A percentile compares a stretch with the other conserved stretches of the same genome.
phyloP scores from a whole-genome alignment of 2,113 vertebrate genomes.

The Spheniscus mendiculus region DNA sequence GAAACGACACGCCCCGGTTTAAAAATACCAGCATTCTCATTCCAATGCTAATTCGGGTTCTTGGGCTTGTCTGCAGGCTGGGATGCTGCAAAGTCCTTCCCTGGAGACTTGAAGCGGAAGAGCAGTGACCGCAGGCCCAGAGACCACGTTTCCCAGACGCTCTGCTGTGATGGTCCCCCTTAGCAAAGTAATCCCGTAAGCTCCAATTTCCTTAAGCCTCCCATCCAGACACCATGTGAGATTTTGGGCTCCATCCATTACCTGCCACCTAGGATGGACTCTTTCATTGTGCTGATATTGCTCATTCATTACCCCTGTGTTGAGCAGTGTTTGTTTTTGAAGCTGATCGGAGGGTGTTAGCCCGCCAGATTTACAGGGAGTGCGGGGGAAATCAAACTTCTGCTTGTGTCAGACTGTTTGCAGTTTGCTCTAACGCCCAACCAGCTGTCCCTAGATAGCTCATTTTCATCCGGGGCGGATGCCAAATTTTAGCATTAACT shows the following conservation, averaged over 20 bases:
- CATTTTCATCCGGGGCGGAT: not conserved
- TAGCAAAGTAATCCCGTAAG: not conserved
- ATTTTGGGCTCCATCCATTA: not conserved
- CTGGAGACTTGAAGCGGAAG: not conserved
- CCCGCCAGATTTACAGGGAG: not conserved
- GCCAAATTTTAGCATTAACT: not conserved
- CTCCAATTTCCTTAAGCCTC: not conserved
- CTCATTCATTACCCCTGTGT: fast-evolving
- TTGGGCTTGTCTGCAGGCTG: not conserved
- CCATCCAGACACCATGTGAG: fast-evolving
- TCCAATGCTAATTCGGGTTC: not conserved
- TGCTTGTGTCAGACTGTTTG: slow-evolving; percentile 27
- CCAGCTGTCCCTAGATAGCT: slow-evolving; percentile 51
- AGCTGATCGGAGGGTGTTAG: not conserved
- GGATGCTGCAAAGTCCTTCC: not conserved
- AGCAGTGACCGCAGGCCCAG: not conserved
- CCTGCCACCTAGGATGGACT: not conserved
- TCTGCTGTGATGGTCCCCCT: not conserved
- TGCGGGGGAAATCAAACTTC: not conserved
- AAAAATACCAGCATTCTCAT: not conserved
- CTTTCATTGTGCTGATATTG: fast-evolving
- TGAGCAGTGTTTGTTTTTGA: not conserved
- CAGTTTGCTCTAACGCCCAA: not conserved
- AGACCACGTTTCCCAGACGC: not conserved
- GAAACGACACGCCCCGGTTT: not conserved